phyloP scores from a whole-genome alignment of 2,797 vertebrate genomes.

The Syngnathus acus region DNA sequence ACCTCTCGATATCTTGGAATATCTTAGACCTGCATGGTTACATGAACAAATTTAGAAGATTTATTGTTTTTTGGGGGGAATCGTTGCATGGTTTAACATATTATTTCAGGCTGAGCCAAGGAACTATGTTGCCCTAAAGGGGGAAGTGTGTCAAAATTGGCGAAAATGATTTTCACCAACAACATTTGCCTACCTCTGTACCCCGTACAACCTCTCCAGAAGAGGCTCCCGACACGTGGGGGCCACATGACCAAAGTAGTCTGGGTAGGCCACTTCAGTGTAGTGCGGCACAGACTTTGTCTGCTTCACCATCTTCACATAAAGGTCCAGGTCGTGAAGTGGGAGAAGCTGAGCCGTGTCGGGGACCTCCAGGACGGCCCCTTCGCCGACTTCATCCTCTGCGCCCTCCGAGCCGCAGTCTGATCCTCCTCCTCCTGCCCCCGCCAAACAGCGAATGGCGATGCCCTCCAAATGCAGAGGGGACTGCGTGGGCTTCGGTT shows the following conservation, averaged over 20 bases:
- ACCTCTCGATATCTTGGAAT: constrained; percentile 93
- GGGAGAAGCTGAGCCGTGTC: constrained; percentile 76
- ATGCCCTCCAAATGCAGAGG: constrained; percentile 56
- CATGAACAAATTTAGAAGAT: constrained; percentile 1
- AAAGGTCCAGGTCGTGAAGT: constrained; percentile 89
- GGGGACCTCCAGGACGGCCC: constrained; percentile 70
- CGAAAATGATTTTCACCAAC: constrained; percentile 19
- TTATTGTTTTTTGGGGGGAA: not conserved
- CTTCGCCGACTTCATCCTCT: constrained; percentile 79
- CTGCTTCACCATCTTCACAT: constrained; percentile 87
- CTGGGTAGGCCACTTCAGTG: constrained; percentile 93
- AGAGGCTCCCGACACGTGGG: constrained; percentile 85
- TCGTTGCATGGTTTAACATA: not conserved
- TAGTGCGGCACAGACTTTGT: constrained; percentile 87
- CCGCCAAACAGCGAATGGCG: constrained; percentile 55
- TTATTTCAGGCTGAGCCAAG: not conserved
- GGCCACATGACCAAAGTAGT: constrained; percentile 94
- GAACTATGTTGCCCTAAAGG: no score
- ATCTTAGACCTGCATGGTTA: constrained; percentile 83
- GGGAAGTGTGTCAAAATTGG: not conserved
- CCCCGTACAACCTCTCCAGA: constrained; percentile 89
- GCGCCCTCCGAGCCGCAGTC: constrained; percentile 77
- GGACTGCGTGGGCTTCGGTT: constrained; percentile 52
- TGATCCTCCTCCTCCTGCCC: constrained; percentile 24
- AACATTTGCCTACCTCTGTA: constrained; percentile 80